These are phyloP conservation scores for Encarsia formosa DNA, from an alignment of 2,888 invertebrate species.

Conservation along the genomic window DNA sequence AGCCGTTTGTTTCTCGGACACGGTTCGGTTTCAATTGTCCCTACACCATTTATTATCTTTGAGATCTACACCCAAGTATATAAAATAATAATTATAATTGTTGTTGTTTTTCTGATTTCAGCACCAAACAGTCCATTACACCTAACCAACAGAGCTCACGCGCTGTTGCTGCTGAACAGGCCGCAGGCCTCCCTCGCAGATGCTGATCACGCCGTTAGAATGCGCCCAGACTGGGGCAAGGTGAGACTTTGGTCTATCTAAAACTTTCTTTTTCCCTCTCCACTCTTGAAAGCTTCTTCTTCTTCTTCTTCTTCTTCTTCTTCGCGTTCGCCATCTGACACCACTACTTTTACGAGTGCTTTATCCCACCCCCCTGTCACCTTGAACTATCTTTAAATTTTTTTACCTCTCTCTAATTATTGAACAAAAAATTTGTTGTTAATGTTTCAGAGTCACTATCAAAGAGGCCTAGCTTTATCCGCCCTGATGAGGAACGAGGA, in stretches of 20 bases:
- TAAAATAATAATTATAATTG: neutral
- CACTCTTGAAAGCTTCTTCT: neutral
- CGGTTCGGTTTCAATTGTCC: no score
- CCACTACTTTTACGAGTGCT: no score
- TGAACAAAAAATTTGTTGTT: slow-evolving; percentile 1
- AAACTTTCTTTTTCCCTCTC: neutral
- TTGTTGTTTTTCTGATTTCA: slow-evolving; percentile 47
- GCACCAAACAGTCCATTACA: slow-evolving; percentile 63
- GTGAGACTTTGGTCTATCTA: no score
- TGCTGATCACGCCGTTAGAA: slow-evolving; percentile 61
- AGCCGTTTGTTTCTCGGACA: no score
- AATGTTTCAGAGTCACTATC: slow-evolving; percentile 55
- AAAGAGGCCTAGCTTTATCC: slow-evolving; percentile 56
- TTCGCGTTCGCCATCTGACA: no score
- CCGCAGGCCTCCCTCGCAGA: slow-evolving; percentile 63
- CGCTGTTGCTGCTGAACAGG: slow-evolving; percentile 58
- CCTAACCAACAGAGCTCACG: slow-evolving; percentile 62
- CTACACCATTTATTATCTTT: no score
- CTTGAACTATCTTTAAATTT: no score
- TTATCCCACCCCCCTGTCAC: no score
- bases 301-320: neutral
- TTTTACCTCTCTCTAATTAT: no score
- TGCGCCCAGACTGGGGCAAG: slow-evolving; percentile 66
- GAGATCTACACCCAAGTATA: no score
- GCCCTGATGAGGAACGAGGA: slow-evolving; percentile 57